These are phyloP conservation scores for Sarcophaga rosellei DNA, from an alignment of 2,888 invertebrate species.

Conservation along the genomic window DNA sequence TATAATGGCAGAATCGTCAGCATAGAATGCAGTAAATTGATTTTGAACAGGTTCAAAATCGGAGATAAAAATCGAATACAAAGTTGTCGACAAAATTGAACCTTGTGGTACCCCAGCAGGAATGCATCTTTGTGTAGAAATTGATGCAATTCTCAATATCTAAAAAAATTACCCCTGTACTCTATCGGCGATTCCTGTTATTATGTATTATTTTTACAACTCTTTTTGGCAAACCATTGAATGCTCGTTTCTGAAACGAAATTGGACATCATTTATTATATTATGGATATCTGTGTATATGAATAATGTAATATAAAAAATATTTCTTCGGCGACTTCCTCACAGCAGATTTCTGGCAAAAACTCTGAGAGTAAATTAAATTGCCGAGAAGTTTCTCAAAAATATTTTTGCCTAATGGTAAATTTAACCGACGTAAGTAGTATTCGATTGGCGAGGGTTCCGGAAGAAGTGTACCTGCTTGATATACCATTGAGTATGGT, in stretches of 20 bases:
- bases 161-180: slow-evolving; percentile 10
- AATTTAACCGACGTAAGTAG: too few species aligned
- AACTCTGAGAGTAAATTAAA: too few species aligned
- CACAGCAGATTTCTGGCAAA: too few species aligned
- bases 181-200: background rate
- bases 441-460: too few species aligned
- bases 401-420: too few species aligned
- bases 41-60: background rate
- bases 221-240: background rate
- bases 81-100: slow-evolving; percentile 12
- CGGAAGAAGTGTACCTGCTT: too few species aligned
- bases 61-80: background rate
- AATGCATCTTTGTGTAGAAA: background rate
- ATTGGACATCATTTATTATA: background rate
- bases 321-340: too few species aligned
- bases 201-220: slow-evolving; percentile 24
- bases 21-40: background rate
- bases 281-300: background rate
- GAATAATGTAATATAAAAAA: too few species aligned
- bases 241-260: too few species aligned
- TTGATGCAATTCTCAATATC: too few species aligned
- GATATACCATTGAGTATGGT: too few species aligned
- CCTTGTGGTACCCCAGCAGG: slow-evolving; percentile 32
- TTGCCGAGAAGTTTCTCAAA: too few species aligned
- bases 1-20: background rate